phyloP scores from a whole-genome alignment of 2,797 vertebrate species.

The Pipistrellus kuhlii region DNA sequence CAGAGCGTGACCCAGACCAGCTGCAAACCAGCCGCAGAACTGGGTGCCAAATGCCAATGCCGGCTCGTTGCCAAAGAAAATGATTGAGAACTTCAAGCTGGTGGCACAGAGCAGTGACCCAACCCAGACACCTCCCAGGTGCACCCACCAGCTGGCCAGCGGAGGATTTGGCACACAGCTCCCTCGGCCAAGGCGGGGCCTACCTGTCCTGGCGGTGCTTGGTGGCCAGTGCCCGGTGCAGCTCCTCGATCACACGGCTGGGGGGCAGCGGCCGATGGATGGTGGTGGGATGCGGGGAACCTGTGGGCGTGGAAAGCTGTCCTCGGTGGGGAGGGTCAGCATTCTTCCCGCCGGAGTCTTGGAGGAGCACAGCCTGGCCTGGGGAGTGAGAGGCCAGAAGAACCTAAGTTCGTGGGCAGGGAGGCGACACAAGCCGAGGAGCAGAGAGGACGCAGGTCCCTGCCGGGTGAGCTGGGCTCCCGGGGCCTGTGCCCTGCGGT shows the following conservation, averaged over 20 bases:
- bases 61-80: fast-evolving
- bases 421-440: neutral
- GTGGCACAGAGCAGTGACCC: fast-evolving
- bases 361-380: constrained; percentile 88
- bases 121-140: fast-evolving
- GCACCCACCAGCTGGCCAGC: fast-evolving
- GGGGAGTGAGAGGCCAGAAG: constrained; percentile 82
- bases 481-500: fast-evolving
- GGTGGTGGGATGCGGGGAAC: constrained; percentile 93
- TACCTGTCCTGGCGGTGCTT: constrained; percentile 98
- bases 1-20: neutral
- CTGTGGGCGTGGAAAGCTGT: constrained; percentile 91
- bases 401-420: constrained; percentile 87
- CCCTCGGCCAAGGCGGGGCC: neutral
- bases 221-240: constrained; percentile 96
- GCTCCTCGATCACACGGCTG: constrained; percentile 97
- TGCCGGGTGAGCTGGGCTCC: constrained; percentile 6
- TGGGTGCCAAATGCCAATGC: fast-evolving
- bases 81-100: fast-evolving
- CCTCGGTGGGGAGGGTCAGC: constrained; percentile 87
- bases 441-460: constrained; percentile 16
- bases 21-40: neutral
- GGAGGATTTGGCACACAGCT: fast-evolving
- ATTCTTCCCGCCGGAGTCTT: constrained; percentile 85
- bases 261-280: constrained; percentile 96